Conservation (phyloP, 2,113 vertebrate species). For the Dolichallabes microphthalmus region DNA sequence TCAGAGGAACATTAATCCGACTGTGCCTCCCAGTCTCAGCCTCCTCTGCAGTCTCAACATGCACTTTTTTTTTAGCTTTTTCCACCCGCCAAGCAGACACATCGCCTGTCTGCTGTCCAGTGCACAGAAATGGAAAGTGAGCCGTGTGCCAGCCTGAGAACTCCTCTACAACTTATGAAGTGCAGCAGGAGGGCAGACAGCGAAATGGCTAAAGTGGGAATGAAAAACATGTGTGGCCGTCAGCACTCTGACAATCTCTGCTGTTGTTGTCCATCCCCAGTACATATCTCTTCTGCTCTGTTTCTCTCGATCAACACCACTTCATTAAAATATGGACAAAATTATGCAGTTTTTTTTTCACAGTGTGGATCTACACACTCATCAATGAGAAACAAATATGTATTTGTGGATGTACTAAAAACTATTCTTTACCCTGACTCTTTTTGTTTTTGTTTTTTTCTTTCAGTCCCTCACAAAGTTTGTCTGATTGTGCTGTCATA, state of each 20-base stretch:
- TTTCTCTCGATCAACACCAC: constrained; percentile 3
- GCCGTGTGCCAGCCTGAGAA: constrained; percentile 35
- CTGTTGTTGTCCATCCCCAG: constrained; percentile 29
- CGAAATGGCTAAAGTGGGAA: constrained; percentile 19
- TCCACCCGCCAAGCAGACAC: constrained; percentile 33
- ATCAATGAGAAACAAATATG: not conserved
- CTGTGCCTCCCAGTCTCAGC: not conserved
- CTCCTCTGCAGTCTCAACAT: constrained; percentile 28
- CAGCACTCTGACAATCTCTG: constrained; percentile 35
- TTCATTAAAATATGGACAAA: constrained; percentile 14
- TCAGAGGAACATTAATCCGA: constrained; percentile 36
- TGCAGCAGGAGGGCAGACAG: constrained; percentile 14
- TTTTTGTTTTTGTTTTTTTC: not conserved
- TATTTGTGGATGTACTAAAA: not conserved
- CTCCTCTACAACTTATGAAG: constrained; percentile 22
- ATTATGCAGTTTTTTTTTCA: constrained; percentile 8
- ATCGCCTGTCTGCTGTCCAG: constrained; percentile 11
- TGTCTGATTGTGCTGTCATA: not conserved
- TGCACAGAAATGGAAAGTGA: constrained; percentile 35
- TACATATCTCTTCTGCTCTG: not conserved
- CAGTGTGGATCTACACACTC: not conserved
- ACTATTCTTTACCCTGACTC: not conserved
- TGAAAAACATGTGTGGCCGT: not conserved
- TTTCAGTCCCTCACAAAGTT: too few species aligned
- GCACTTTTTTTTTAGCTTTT: constrained; percentile 35